Conservation (phyloP, 2,888 invertebrate genomes). For the Acutogordius australiensis region DNA sequence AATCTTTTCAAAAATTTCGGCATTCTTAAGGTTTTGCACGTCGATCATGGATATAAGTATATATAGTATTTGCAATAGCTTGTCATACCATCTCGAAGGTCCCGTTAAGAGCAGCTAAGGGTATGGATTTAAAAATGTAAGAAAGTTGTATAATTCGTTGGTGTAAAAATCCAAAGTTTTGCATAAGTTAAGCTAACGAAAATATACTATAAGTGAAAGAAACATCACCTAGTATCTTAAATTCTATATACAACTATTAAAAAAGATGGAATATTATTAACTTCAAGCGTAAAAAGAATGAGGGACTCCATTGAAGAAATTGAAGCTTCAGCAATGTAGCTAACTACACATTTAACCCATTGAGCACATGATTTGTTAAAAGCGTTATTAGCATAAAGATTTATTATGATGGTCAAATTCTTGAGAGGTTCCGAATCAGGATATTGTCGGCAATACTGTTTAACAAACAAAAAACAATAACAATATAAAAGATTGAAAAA, state of each 20-base stretch:
- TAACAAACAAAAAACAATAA: too few species aligned
- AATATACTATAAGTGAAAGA: too few species aligned
- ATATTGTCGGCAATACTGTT: not conserved
- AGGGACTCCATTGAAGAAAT: not conserved
- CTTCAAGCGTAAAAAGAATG: not conserved
- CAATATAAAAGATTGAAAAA: too few species aligned
- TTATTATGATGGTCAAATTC: not conserved
- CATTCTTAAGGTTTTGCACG: not conserved
- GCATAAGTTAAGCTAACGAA: too few species aligned
- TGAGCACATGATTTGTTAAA: constrained; percentile 3
- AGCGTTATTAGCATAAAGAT: not conserved
- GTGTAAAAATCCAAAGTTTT: too few species aligned
- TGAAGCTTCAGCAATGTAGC: not conserved
- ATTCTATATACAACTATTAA: too few species aligned
- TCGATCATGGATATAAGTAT: not conserved
- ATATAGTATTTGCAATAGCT: not conserved
- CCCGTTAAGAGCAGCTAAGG: too few species aligned
- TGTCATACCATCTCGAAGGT: not conserved
- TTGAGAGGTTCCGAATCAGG: not conserved
- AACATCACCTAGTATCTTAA: too few species aligned
- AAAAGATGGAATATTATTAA: too few species aligned
- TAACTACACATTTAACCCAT: not conserved
- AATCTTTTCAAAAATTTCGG: not conserved
- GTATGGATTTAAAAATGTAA: too few species aligned
- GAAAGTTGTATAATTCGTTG: too few species aligned